These are phyloP conservation scores for Mellilla xanthometata DNA, from an alignment of 2,888 invertebrate species.

Conservation along the genomic window DNA sequence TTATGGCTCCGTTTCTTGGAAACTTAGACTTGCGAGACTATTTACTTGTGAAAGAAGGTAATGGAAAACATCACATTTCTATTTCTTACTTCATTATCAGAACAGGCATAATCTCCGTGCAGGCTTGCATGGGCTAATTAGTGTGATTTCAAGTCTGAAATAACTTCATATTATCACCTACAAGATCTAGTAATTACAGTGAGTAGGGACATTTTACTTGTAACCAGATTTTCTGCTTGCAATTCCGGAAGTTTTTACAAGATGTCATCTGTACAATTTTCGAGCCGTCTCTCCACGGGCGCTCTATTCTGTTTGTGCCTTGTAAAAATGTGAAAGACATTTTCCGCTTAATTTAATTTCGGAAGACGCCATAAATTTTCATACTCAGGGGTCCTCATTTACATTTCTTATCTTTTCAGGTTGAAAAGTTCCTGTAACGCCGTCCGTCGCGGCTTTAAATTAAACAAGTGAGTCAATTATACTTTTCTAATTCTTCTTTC, in stretches of 20 bases:
- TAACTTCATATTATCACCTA: too few relatives aligned
- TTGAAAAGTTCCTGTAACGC: constrained; percentile 71
- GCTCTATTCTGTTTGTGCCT: constrained; percentile 10
- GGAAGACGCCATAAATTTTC: constrained; percentile 37
- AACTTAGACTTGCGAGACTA: not conserved
- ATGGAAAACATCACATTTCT: too few relatives aligned
- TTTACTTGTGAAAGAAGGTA: too few relatives aligned
- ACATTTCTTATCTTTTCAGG: constrained; percentile 60
- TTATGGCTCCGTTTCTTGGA: constrained; percentile 1
- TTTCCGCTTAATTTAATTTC: constrained; percentile 40
- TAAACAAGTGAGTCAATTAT: constrained; percentile 59
- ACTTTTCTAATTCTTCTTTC: not conserved
- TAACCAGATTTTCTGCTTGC: too few relatives aligned
- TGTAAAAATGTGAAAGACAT: constrained; percentile 24
- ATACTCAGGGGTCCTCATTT: constrained; percentile 40
- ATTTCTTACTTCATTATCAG: too few relatives aligned
- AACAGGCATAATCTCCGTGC: too few relatives aligned
- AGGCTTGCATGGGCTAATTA: too few relatives aligned
- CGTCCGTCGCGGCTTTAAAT: constrained; percentile 65
- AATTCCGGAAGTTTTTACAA: too few relatives aligned
- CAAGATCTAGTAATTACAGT: too few relatives aligned
- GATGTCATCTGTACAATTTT: not conserved
- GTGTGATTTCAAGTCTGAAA: too few relatives aligned
- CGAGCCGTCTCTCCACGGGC: not conserved
- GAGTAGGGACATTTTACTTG: too few relatives aligned